Percentiles rank a stretch among this genome's conserved stretches.
phyloP scores from a whole-genome alignment of 2,113 vertebrate genomes.

The Drymodes brunneopygia region DNA sequence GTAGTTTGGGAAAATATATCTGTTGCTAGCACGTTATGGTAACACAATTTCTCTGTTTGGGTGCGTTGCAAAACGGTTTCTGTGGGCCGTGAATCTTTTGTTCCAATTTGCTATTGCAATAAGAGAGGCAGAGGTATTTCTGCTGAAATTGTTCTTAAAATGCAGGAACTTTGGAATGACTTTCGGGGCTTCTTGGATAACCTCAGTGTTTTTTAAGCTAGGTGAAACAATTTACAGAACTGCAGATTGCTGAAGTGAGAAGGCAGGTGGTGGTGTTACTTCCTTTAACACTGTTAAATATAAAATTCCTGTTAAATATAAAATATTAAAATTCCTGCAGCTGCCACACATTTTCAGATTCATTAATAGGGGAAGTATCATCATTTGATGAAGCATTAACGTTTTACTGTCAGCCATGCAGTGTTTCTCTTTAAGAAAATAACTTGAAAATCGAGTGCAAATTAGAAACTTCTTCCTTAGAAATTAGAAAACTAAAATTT shows the following conservation, averaged over 20 bases:
- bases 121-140: neutral
- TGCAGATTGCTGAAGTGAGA: neutral
- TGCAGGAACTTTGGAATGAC: neutral
- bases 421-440: neutral
- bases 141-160: neutral
- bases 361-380: neutral
- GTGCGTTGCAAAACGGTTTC: neutral
- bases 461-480: neutral
- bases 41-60: slow-evolving; percentile 19
- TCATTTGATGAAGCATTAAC: neutral
- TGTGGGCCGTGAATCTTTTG: neutral
- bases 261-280: neutral
- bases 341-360: neutral
- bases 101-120: neutral
- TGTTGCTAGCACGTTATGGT: neutral
- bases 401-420: neutral
- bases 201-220: neutral
- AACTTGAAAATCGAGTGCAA: neutral
- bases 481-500: neutral
- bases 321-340: neutral
- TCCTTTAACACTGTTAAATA: neutral
- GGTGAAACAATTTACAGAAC: neutral
- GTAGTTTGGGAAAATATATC: neutral
- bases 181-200: neutral
- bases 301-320: neutral